Evolutionary conservation across 1,140 invertebrate species (phyloP), one percentile per base, ranked within the genome.

Genomic region (Drosophila sechellia): DNA sequence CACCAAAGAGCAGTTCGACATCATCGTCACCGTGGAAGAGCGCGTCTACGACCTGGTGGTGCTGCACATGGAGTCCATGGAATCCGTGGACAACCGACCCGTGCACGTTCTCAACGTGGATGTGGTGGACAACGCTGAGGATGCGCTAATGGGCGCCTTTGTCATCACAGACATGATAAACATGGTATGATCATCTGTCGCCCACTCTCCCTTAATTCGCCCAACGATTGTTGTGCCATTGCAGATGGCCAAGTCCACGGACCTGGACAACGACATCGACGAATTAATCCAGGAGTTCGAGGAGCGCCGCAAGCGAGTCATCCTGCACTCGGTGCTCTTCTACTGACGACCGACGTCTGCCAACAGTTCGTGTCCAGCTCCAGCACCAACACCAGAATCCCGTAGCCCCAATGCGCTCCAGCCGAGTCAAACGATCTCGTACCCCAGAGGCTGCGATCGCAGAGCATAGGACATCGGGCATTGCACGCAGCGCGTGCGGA

Each of bases 81-180:
- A 94, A 40, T 96, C 96, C 2, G 94, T 95, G 56, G 95, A 95
- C 64, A 97, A 96, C 93, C 95, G 96, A 56, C 96, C 97, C 8
- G 98, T 98, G 1, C 99, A 99, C 94, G 95, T 99, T 12, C 97
- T 99, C 27, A 99, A 99, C 93, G 96, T 99, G 79, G 98, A 99
- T 91, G 99, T 99, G 91, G 98, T 98, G 93, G 99, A 99, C 94
- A 99, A 99, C 93, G 98, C 99, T 69, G 99, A 99, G 93, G 99
- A 99, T 92, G 99, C 99, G 0, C 98, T 98, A n/a, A 96, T 99
- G 90, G 99, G 99, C 68, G 99, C 99, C n/a, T 99, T 99, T 93
- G 94, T 99, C 65, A 98, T 99, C 69, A 97, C 96, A 92, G 98
- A 99, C 93, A 94, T 99, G 92, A 97, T 98, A 50, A 95, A 95